A percentile compares a stretch with the other conserved stretches of the same genome.
Evolutionary conservation across 2,888 invertebrate species (phyloP).

Genomic region (Eupeodes latifasciatus): DNA sequence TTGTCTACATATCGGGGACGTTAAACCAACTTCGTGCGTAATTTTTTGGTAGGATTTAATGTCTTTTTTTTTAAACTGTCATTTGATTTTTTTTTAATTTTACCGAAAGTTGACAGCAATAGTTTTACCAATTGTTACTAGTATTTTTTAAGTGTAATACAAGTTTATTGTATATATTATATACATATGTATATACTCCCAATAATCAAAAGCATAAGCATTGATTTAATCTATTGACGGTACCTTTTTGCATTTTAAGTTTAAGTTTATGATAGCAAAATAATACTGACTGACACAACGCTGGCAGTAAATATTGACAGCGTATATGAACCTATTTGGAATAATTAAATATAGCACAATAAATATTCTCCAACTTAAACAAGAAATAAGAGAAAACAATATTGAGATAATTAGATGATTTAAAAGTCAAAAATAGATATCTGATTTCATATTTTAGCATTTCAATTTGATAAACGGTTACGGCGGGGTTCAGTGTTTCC

Average conservation of each 20-base stretch:
- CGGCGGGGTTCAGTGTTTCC: background rate
- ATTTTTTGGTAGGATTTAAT: too few species aligned
- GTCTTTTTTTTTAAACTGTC: too few species aligned
- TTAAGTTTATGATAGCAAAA: background rate
- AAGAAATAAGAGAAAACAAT: background rate
- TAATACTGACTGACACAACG: background rate
- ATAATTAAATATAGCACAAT: slow-evolving; percentile 8
- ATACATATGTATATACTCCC: too few species aligned
- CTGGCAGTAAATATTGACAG: background rate
- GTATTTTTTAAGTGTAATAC: too few species aligned
- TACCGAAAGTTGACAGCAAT: too few species aligned
- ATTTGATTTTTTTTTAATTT: too few species aligned
- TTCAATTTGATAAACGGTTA: background rate
- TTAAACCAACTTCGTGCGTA: too few species aligned
- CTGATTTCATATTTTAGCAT: background rate
- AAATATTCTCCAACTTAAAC: background rate
- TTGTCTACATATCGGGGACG: too few species aligned
- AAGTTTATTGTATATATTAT: too few species aligned
- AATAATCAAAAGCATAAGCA: too few species aligned
- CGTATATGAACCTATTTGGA: background rate
- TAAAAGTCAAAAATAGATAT: background rate
- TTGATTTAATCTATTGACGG: background rate
- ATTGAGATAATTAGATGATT: background rate
- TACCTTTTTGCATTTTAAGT: slow-evolving; percentile 2
- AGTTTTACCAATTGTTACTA: too few species aligned